phyloP scores from a whole-genome alignment of 1,140 invertebrate species.

The Pentalonia nigronervosa region DNA sequence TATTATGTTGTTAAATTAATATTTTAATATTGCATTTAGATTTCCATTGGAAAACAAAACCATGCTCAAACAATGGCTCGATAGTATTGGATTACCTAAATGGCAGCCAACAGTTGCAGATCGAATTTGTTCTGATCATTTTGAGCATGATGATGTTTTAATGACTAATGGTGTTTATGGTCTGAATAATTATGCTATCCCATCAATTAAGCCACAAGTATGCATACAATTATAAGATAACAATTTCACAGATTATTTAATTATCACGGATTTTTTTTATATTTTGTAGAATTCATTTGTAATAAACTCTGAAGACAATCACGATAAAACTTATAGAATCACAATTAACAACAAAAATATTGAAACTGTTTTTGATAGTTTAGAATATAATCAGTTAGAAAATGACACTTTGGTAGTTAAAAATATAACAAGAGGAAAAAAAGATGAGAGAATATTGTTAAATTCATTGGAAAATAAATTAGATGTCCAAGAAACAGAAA shows the following conservation, averaged over 20 bases:
- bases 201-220: not conserved
- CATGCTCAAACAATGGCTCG: not conserved
- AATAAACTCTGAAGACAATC: not conserved
- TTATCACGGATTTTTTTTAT: not conserved
- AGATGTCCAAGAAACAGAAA: not conserved
- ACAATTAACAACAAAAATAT: not conserved
- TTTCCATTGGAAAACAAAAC: not conserved
- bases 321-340: not conserved
- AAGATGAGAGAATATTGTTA: not conserved
- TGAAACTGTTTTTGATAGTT: not conserved
- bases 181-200: not conserved
- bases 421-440: not conserved
- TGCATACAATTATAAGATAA: not conserved
- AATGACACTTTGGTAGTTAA: not conserved
- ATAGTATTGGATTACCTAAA: not conserved
- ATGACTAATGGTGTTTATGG: not conserved
- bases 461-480: not conserved
- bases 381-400: not conserved
- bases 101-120: not conserved
- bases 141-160: not conserved
- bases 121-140: slow-evolving; percentile 36
- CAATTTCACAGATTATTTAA: not conserved
- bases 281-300: not conserved
- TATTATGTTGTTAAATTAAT: not conserved
- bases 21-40: slow-evolving; percentile 7